phyloP scores from a whole-genome alignment of 2,888 invertebrate species.

The Sisyra nigra region DNA sequence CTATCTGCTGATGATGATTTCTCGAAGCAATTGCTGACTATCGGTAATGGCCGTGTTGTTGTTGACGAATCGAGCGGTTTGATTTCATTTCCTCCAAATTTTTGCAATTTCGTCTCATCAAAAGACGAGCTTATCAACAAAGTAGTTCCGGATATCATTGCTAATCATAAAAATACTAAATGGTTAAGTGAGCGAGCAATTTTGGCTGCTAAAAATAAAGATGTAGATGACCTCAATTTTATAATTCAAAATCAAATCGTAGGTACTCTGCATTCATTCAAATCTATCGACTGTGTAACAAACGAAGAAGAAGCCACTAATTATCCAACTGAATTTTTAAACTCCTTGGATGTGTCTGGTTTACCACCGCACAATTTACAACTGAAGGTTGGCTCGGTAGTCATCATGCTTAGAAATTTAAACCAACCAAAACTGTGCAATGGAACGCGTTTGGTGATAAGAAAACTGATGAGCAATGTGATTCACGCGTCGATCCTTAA shows the following conservation, averaged over 20 bases:
- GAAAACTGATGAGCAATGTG: conserved; percentile 9
- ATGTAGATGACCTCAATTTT: conserved; percentile 19
- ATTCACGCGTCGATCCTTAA: conserved; percentile 10
- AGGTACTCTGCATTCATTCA: conserved; percentile 15
- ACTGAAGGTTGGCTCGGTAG: conserved; percentile 17
- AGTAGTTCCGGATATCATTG: conserved; percentile 17
- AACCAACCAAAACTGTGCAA: conserved; percentile 18
- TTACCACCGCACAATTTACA: conserved; percentile 16
- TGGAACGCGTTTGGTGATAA: conserved; percentile 13
- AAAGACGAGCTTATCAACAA: conserved; percentile 14
- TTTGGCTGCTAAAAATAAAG: conserved; percentile 17
- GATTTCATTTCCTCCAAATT: conserved; percentile 20
- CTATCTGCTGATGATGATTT: conserved; percentile 9
- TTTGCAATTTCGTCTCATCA: conserved; percentile 17
- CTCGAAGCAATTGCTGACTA: conserved; percentile 19
- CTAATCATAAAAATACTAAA: conserved; percentile 16
- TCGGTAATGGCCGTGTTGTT: conserved; percentile 19
- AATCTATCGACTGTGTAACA: conserved; percentile 16
- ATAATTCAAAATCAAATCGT: conserved; percentile 17
- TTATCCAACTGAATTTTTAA: conserved; percentile 20
- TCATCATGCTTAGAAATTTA: conserved; percentile 20
- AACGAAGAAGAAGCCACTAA: conserved; percentile 15
- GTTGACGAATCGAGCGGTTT: conserved; percentile 19
- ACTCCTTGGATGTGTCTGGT: conserved; percentile 17
- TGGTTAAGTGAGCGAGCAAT: conserved; percentile 16